Base-by-base conservation (phyloP, 92 coral and sea anemone species). In the Porites cylindrica region DNA sequence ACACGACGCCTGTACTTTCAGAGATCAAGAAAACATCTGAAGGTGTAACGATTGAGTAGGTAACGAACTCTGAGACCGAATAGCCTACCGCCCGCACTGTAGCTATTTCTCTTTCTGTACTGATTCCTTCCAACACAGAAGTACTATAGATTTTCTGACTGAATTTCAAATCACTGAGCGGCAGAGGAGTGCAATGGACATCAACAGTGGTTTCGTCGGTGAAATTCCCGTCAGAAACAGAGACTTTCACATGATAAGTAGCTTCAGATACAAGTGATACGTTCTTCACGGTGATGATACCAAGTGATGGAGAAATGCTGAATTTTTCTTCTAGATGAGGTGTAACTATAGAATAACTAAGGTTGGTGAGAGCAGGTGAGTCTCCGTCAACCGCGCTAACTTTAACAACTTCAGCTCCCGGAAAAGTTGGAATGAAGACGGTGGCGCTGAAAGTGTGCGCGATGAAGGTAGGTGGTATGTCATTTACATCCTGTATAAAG, bases 381-480 rank as follows among this genome's bases (percentile, higher is more conserved):
- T 97, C 99, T 51, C 78, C 93, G 76, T 97, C 99, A 51, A 87
- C 72, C 18, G 99, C 99, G 18, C 91, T 92, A 12, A 97, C 92
- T 76, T 82, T 90, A 80, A 89, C 76, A 80, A 97, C 89, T 75
- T 87, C 84, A 18, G 98, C 82, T 24, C 94, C 95, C 0, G 86
- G 73, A 77, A 85, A 93, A 9, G 93, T 76, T 38, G 99, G 99
- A 7, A 97, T 90, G 78, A 90, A 93, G 50, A 97, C 79, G 2
- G 72, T 81, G 7, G 93, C 91, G 51, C 90, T 84, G 78, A 91
- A 91, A 63, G 63, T 73, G 14, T 86, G 63, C 8, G 82, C 80
- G 61, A 91, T 76, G 87, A 97, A 97, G 63, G 74, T 88, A 63
- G 99, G 99, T 3, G 97, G 92, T 1, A 88, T 72, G 83, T 97